A percentile compares a stretch with the other conserved stretches of the same genome.
These are phyloP conservation scores for Cancer borealis DNA, from an alignment of 2,888 invertebrate species.

Conservation along the genomic window DNA sequence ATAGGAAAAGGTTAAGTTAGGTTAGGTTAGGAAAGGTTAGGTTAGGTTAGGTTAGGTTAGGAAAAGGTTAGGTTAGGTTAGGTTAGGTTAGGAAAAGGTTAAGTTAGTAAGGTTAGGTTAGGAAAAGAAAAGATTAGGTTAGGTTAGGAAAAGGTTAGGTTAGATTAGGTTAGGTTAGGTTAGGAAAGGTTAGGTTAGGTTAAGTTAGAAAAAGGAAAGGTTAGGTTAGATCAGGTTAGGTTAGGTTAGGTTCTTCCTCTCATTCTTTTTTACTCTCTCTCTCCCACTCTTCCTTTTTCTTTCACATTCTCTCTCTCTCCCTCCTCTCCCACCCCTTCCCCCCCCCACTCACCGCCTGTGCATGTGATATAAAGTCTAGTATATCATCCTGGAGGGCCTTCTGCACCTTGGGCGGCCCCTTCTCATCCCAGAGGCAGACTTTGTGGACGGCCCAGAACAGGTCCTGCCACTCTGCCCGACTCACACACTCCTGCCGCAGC, in stretches of 20 bases:
- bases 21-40: too few species aligned
- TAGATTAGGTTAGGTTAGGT: too few species aligned
- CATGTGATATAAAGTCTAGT: conserved; percentile 75
- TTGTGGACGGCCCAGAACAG: conserved; percentile 97
- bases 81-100: too few species aligned
- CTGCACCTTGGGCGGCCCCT: conserved; percentile 92
- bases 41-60: too few species aligned
- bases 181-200: too few species aligned
- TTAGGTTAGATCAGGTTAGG: too few species aligned
- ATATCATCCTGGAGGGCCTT: conserved; percentile 87
- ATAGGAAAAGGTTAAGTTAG: background rate
- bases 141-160: too few species aligned
- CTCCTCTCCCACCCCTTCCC: background rate
- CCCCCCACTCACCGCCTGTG: conserved; percentile 69
- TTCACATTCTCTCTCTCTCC: background rate
- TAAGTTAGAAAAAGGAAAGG: too few species aligned
- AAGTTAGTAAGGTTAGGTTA: too few species aligned
- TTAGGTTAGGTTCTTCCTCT: background rate
- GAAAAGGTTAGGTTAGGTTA: too few species aligned
- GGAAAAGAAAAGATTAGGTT: too few species aligned
- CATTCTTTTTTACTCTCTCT: background rate
- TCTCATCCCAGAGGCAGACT: conserved; percentile 98
- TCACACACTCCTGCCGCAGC: conserved; percentile 95
- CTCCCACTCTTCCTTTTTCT: background rate
- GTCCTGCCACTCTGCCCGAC: conserved; percentile 98